A percentile compares a stretch with the other conserved stretches of the same genome.
Conservation (phyloP, 53 echinoderm and acorn worm genomes). For the Holothuria leucospilota region DNA sequence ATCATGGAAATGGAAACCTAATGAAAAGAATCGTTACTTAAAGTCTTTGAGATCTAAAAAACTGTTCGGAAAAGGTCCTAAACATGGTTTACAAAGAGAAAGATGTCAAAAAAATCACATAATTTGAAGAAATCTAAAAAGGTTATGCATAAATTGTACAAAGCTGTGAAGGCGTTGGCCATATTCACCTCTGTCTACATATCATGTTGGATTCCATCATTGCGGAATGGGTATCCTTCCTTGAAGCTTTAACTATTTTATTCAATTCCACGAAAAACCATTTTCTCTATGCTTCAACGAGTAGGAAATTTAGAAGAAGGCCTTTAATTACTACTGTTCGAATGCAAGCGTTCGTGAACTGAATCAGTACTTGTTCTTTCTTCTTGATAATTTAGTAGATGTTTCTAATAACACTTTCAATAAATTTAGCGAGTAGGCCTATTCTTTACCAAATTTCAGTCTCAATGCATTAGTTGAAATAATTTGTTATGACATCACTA, state of each 20-base stretch:
- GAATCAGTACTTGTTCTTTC: no score
- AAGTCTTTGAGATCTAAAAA: no score
- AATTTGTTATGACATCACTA: no score
- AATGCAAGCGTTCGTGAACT: constrained; percentile 20
- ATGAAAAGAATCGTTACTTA: no score
- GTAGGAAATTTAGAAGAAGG: constrained; percentile 33
- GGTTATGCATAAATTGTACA: background rate
- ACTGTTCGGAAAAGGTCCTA: background rate
- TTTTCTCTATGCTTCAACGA: constrained; percentile 20
- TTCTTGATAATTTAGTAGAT: no score
- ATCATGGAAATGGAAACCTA: no score
- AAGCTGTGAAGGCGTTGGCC: constrained; percentile 16
- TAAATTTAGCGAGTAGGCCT: no score
- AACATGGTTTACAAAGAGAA: background rate
- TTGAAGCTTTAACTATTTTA: background rate
- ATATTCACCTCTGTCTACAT: background rate
- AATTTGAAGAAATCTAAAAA: background rate
- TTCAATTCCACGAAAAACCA: constrained; percentile 9
- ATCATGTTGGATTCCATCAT: constrained; percentile 24
- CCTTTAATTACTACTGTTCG: background rate
- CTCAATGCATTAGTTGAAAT: no score
- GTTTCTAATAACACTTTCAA: no score
- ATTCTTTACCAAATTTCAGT: no score
- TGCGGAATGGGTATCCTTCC: background rate
- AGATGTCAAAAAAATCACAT: background rate